Evolutionary conservation across 2,888 invertebrate genomes (phyloP).

Genomic region (Chrysodeixis includens): DNA sequence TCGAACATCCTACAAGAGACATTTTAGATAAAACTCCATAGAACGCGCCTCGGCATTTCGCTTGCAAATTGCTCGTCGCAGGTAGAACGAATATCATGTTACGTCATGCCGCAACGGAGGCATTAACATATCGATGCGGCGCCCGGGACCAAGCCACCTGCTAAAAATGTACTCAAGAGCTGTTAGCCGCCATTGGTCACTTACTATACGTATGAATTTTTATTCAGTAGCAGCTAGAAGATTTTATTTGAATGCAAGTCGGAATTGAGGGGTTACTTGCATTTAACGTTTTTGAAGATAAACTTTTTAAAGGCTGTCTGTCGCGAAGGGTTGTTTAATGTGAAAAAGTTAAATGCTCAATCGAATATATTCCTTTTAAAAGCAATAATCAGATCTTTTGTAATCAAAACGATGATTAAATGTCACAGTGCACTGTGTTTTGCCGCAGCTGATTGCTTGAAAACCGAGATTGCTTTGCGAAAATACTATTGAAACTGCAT

Average conservation of each 20-base stretch:
- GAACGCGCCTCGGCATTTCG: slow-evolving; percentile 67
- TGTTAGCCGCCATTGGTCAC: slow-evolving; percentile 47
- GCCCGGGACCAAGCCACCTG: slow-evolving; percentile 52
- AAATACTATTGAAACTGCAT: background rate
- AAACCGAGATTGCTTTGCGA: background rate
- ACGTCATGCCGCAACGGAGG: slow-evolving; percentile 64
- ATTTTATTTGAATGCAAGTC: slow-evolving; percentile 16
- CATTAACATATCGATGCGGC: slow-evolving; percentile 76
- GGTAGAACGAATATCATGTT: slow-evolving; percentile 73
- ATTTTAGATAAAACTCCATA: slow-evolving; percentile 52
- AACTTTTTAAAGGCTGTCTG: background rate
- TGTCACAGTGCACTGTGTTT: background rate
- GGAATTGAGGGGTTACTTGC: slow-evolving; percentile 15
- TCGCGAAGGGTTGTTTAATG: background rate
- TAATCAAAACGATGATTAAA: background rate
- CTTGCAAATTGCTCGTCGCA: slow-evolving; percentile 78
- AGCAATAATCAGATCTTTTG: background rate
- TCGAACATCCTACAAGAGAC: slow-evolving; percentile 38
- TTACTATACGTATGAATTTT: slow-evolving; percentile 37
- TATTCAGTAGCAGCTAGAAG: slow-evolving; percentile 13
- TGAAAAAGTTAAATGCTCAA: background rate
- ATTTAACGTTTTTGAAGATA: background rate
- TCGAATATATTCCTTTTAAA: background rate
- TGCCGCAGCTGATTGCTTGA: background rate
- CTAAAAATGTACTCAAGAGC: slow-evolving; percentile 67